Evolutionary conservation across 1,140 invertebrate genomes (phyloP).

Genomic region (Hyposmocoma kahamanoa): DNA sequence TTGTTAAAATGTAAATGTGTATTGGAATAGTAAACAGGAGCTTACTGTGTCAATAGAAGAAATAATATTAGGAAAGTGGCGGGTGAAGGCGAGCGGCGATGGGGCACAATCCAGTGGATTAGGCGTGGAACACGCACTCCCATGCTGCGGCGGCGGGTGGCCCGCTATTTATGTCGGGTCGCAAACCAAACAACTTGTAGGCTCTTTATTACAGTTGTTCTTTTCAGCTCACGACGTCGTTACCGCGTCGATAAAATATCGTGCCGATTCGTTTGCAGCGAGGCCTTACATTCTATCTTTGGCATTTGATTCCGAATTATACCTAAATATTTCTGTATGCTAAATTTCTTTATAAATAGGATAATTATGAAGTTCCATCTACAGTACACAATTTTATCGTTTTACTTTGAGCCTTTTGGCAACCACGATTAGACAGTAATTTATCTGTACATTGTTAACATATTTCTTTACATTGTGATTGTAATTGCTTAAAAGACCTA

Average conservation of each 20-base stretch:
- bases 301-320: conserved; percentile 24
- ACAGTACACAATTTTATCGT: no score
- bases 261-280: conserved; percentile 38
- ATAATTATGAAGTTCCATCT: no score
- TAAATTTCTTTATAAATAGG: no score
- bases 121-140: conserved; percentile 58
- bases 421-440: no score
- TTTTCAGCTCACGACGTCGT: conserved; percentile 60
- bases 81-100: conserved; percentile 25
- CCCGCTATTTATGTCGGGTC: conserved; percentile 63
- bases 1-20: no score
- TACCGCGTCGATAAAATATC: conserved; percentile 58
- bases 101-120: conserved; percentile 62
- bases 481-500: no score
- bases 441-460: no score
- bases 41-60: conserved; percentile 52
- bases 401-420: no score
- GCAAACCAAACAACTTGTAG: conserved; percentile 70
- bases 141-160: conserved; percentile 32
- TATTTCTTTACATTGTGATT: no score
- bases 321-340: conserved; percentile 18
- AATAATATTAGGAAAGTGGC: conserved; percentile 23
- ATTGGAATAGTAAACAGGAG: conserved; percentile 13
- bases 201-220: conserved; percentile 71
- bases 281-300: conserved; percentile 21